Evolutionary conservation across 2,113 vertebrate genomes (phyloP), one percentile per base, ranked within the genome.

Genomic region (Buteo buteo): DNA sequence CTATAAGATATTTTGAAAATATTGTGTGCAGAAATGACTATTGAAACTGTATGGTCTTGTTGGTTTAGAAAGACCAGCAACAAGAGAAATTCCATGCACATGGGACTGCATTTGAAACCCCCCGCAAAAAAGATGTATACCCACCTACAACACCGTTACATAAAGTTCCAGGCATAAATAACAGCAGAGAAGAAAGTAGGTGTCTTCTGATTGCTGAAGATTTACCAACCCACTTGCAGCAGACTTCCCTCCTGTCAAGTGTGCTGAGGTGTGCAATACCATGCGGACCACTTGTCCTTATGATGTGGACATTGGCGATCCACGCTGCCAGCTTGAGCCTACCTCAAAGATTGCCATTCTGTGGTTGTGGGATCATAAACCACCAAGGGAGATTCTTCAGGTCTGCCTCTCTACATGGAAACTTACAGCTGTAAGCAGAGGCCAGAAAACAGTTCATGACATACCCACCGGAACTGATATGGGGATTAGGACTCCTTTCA

Each of bases 401-500:
- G 11, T 85, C 18, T 10, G 50, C 4, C 3, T 55, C 17, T 50
- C 50, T 55, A 7, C 26, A 13, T 34, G 24, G 38, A 76, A 92
- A 76, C 6, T 7, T 38, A 47, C 24, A 71, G 21, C 10, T 72
- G 11, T 19, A 45, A 79, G 10, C 28, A 88, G 47, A 82, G 8
- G 19, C 20, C 25, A 85, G 47, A 67, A 79, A 55, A n/a, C 17
- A 32, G 34, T 21, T 85, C 10, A 16, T 83, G 17, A 36, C 16
- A 19, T 29, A 64, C 3, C 9, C 14, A 34, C 8, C 13, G 36
- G 29, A 20, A n/a, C 0, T 18, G 7, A 20, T 55, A n/a, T 0
- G 2, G 32, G 13, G 21, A 17, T 24, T 40, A 58, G n/a, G 25
- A 66, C 14, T 78, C 50, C 47, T 70, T 58, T 82, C 16, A 44